These are phyloP conservation scores for Beroe forskalii DNA, from an alignment of 37 sponge, comb jelly and placozoan genomes.

Conservation along the genomic window DNA sequence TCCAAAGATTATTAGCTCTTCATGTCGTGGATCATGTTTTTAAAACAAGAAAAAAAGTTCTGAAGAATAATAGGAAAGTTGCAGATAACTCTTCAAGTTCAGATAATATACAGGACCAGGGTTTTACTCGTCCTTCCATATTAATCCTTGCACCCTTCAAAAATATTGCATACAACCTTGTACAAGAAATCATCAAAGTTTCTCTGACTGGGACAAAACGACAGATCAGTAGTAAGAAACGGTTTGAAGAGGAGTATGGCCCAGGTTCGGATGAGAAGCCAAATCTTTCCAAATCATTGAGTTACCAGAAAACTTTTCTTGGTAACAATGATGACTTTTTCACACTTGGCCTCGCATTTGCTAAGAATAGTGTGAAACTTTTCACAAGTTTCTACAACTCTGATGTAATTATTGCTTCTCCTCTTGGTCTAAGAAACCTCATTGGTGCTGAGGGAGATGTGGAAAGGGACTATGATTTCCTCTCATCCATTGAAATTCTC, in stretches of 20 bases:
- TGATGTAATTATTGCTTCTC: conserved; percentile 94
- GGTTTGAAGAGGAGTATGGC: conserved; percentile 76
- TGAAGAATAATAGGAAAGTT: conserved; percentile 81
- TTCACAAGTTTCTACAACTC: conserved; percentile 88
- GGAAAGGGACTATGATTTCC: conserved; percentile 84
- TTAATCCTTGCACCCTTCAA: conserved; percentile 92
- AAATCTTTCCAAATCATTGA: conserved; percentile 63
- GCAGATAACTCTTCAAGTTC: conserved; percentile 70
- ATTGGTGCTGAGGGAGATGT: conserved; percentile 87
- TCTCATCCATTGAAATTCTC: conserved; percentile 93
- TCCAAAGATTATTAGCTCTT: conserved; percentile 73
- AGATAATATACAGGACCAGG: conserved; percentile 84
- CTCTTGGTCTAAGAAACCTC: conserved; percentile 88
- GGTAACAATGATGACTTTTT: conserved; percentile 98
- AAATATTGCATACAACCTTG: conserved; percentile 72
- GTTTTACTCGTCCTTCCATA: conserved; percentile 90
- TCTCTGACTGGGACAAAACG: conserved; percentile 32
- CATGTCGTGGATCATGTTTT: conserved; percentile 86
- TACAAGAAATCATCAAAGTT: conserved; percentile 49
- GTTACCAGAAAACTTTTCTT: conserved; percentile 76
- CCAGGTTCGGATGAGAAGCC: conserved; percentile 41
- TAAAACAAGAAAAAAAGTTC: conserved; percentile 76
- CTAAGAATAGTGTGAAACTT: conserved; percentile 75
- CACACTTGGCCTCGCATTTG: conserved; percentile 80
- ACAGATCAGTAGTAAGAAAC: conserved; percentile 73